A percentile compares a stretch with the other conserved stretches of the same genome.
These are phyloP conservation scores for Oxygymnocypris stewartii DNA, from an alignment of 2,113 vertebrate species.

Conservation along the genomic window DNA sequence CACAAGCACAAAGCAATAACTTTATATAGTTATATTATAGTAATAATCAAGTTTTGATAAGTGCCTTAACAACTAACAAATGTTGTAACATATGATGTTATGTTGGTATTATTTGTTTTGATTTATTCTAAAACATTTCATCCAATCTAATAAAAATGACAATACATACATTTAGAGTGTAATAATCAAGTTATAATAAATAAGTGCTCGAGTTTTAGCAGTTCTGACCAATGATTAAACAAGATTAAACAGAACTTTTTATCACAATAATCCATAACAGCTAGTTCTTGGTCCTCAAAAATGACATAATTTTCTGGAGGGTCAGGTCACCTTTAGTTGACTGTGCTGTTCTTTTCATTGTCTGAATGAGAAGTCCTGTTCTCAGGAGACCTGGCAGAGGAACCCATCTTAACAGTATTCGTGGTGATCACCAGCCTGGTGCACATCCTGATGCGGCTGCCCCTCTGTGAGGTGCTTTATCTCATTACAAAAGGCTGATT, in stretches of 20 bases:
- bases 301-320: neutral
- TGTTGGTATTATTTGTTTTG: neutral
- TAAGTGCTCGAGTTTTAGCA: neutral
- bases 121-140: too few relatives aligned
- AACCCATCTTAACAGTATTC: constrained; percentile 89
- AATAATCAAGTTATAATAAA: neutral
- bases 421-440: constrained; percentile 81
- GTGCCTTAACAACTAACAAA: neutral
- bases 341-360: neutral
- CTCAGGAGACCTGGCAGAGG: constrained; percentile 84
- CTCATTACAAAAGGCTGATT: constrained; percentile 80
- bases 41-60: neutral
- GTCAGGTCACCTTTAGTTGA: neutral
- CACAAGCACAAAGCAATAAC: neutral
- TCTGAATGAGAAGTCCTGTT: constrained; percentile 61
- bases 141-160: too few relatives aligned
- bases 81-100: too few relatives aligned
- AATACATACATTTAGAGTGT: neutral
- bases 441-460: constrained; percentile 79
- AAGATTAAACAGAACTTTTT: neutral
- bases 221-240: neutral
- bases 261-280: neutral
- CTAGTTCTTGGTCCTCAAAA: neutral
- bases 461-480: constrained; percentile 80
- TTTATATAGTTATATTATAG: neutral